Percentiles rank a stretch among this genome's conserved stretches.
Evolutionary conservation across 2,113 vertebrate species (phyloP).

Genomic region (Crypturellus undulatus): DNA sequence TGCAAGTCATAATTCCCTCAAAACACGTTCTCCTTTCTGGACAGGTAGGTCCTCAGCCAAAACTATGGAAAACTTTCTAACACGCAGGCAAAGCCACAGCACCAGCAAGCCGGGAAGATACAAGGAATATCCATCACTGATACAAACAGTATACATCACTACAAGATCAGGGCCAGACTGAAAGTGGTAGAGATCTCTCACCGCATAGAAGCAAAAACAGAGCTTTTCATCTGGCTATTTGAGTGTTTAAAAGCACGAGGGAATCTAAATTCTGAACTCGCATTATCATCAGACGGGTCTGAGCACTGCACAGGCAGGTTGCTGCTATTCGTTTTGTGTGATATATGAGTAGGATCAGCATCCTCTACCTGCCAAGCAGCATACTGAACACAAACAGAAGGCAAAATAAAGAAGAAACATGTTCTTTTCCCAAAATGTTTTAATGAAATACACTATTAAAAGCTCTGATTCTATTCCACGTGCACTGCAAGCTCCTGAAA

Average conservation of each 20-base stretch:
- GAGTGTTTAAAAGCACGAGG: background rate
- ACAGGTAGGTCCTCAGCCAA: background rate
- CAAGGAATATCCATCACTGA: background rate
- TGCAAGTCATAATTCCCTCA: background rate
- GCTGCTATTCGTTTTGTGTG: background rate
- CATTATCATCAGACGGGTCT: background rate
- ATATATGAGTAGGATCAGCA: background rate
- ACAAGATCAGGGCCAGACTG: background rate
- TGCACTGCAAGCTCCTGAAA: background rate
- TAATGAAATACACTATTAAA: background rate
- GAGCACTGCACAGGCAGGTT: background rate
- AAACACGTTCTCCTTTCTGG: background rate
- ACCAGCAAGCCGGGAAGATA: background rate
- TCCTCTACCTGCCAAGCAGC: background rate
- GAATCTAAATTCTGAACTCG: background rate
- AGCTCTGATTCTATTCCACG: background rate
- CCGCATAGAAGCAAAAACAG: background rate
- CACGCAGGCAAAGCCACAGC: background rate
- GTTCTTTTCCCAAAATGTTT: background rate
- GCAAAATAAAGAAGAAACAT: fast-evolving
- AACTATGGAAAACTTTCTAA: background rate
- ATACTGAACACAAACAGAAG: background rate
- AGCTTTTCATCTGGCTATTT: background rate
- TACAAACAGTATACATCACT: background rate
- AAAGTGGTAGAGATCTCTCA: background rate